Conservation (phyloP, 2,797 vertebrate genomes). For the Scolopax bukidnonensis region DNA sequence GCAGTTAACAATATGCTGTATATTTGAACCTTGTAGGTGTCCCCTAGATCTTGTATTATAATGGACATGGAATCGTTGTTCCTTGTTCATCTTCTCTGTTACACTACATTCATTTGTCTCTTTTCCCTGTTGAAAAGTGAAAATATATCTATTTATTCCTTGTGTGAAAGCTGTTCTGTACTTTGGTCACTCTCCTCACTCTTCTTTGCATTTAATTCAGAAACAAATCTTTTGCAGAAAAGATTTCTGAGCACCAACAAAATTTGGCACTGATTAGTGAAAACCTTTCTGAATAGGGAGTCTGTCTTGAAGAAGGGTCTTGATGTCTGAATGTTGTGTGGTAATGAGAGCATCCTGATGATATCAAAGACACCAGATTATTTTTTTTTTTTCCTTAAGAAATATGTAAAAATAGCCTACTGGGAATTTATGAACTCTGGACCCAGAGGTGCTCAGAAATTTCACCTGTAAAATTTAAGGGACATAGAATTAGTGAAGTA, state of each 20-base stretch:
- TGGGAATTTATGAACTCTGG: background rate
- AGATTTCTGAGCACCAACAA: background rate
- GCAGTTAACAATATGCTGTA: slow-evolving; percentile 43
- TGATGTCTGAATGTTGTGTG: background rate
- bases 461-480: background rate
- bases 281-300: background rate
- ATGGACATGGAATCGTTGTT: background rate
- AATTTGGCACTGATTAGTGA: background rate
- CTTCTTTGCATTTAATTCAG: background rate
- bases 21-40: background rate
- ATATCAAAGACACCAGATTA: background rate
- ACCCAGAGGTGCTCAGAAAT: background rate
- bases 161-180: background rate
- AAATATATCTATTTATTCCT: background rate
- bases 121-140: background rate
- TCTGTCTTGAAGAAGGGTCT: background rate
- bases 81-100: background rate
- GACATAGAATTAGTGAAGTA: background rate
- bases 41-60: background rate
- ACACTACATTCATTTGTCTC: background rate
- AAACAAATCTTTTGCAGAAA: background rate
- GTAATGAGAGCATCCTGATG: background rate
- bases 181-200: background rate
- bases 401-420: background rate
- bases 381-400: background rate